Base-by-base conservation (phyloP, 2,797 vertebrate genomes). In the Enteromius treurensis region DNA sequence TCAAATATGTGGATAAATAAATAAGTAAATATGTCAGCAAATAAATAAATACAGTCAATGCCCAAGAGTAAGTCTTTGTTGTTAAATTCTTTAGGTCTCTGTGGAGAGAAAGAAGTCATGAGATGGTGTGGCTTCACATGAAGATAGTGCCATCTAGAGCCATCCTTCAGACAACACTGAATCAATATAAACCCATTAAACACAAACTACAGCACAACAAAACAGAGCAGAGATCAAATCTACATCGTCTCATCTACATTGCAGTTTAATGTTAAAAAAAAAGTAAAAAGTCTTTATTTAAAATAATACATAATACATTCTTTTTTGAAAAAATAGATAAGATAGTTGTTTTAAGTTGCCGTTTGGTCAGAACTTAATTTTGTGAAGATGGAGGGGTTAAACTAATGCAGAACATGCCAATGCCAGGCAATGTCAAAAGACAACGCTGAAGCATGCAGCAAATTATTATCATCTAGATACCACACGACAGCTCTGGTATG, bases 71-170 rank as follows among this genome's bases (percentile, higher is more conserved):
- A 26, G n/a, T 5, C 3, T 34, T 49, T 55, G 21, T 17, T 75
- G 34, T 42, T 17, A 58, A 17, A 26, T 1, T 0, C 49, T 21
- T 47, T 65, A 26, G 26, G 14, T 32, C 29, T 60, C 42, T 9
- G 58, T 15, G 26, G 11, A 67, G 47, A 81, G 53, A 73, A 51
- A 10, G 7, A 42, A 42, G 34, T 17, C 68, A 42, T 55, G 64
- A 68, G 29, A 37, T 1, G 80, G 85, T 78, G 86, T 84, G 47
- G 85, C 89, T 90, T 87, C 88, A 91, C 90, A 94, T 93, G 93
- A 94, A 88, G 89, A 94, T 89, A 95, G 93, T 93, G 93, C 94
- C 94, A 95, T 92, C 94, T 95, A 94, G 90, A 92, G 94, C 88
- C 88, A 47, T 67, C 81, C 10, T 17, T 74, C 82, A 81, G 88